phyloP scores from a whole-genome alignment of 2,797 vertebrate species.

The Halcyon chelicuti region DNA sequence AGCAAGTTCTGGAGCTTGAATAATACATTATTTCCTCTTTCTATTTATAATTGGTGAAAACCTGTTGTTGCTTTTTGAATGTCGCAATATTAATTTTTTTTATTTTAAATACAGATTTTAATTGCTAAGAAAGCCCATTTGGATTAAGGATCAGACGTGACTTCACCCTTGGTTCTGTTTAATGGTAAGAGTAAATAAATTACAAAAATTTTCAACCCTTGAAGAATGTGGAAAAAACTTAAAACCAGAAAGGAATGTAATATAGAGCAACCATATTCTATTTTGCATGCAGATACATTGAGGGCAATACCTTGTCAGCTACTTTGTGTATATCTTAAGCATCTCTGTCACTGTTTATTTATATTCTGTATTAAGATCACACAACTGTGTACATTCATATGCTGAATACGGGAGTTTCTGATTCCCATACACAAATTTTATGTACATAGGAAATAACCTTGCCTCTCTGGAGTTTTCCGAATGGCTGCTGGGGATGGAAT shows the following conservation, averaged over 20 bases:
- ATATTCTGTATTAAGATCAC: constrained; percentile 33
- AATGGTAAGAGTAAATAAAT: constrained; percentile 8
- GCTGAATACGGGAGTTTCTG: constrained; percentile 29
- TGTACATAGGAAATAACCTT: constrained; percentile 41
- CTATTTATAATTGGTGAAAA: constrained; percentile 48
- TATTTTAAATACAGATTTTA: constrained; percentile 34
- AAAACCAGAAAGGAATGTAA: not conserved
- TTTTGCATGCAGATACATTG: not conserved
- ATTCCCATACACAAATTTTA: not conserved
- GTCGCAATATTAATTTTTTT: constrained; percentile 28
- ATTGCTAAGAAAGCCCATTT: constrained; percentile 29
- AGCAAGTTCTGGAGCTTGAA: constrained; percentile 64
- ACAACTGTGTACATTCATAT: constrained; percentile 25
- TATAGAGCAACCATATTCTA: not conserved
- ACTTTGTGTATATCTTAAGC: not conserved
- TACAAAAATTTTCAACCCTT: not conserved
- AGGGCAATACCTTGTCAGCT: constrained; percentile 18
- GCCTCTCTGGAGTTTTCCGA: constrained; percentile 36
- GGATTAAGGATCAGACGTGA: constrained; percentile 21
- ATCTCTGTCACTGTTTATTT: constrained; percentile 54
- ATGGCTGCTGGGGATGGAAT: constrained; percentile 36
- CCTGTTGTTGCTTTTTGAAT: constrained; percentile 41
- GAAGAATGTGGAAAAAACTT: not conserved
- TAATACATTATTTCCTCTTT: constrained; percentile 68
- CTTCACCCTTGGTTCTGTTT: not conserved